Conservation (phyloP, 2,888 invertebrate genomes). For the Pimpla rufipes region DNA sequence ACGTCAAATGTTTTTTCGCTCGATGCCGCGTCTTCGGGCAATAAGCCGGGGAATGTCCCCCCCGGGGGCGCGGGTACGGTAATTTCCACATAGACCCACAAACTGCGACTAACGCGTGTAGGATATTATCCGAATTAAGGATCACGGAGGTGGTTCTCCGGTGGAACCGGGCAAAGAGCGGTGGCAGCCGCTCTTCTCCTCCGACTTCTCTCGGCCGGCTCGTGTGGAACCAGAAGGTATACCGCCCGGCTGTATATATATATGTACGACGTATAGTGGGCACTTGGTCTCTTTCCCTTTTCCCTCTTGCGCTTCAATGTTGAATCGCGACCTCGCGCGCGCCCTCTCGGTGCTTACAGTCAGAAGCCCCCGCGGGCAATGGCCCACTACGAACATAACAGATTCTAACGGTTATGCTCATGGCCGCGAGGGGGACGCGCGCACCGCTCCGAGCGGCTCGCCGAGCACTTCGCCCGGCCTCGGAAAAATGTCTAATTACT, state of each 20-base stretch:
- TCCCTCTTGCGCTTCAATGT: constrained; percentile 60
- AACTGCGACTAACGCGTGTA: constrained; percentile 50
- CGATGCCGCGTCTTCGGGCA: not conserved
- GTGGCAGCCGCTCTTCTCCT: constrained; percentile 45
- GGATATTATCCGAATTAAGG: constrained; percentile 71
- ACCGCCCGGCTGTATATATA: too few relatives aligned
- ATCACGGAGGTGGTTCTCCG: constrained; percentile 24
- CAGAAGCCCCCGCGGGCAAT: constrained; percentile 60
- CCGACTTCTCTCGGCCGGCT: constrained; percentile 20
- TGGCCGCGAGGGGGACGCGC: constrained; percentile 72
- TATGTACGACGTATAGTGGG: constrained; percentile 44
- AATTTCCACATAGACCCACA: constrained; percentile 31
- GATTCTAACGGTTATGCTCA: constrained; percentile 83
- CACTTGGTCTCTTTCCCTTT: constrained; percentile 52
- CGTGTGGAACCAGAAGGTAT: constrained; percentile 15
- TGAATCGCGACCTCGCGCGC: constrained; percentile 64
- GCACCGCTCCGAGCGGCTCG: constrained; percentile 24
- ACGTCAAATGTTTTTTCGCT: not conserved
- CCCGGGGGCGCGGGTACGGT: too few relatives aligned
- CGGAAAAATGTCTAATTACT: constrained; percentile 79
- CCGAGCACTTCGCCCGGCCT: constrained; percentile 47
- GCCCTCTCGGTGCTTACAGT: constrained; percentile 53
- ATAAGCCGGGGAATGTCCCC: not conserved
- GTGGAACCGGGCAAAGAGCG: constrained; percentile 29
- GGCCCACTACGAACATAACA: constrained; percentile 77